These are phyloP conservation scores for Idaea straminata DNA, from an alignment of 2,888 invertebrate genomes.

Conservation along the genomic window DNA sequence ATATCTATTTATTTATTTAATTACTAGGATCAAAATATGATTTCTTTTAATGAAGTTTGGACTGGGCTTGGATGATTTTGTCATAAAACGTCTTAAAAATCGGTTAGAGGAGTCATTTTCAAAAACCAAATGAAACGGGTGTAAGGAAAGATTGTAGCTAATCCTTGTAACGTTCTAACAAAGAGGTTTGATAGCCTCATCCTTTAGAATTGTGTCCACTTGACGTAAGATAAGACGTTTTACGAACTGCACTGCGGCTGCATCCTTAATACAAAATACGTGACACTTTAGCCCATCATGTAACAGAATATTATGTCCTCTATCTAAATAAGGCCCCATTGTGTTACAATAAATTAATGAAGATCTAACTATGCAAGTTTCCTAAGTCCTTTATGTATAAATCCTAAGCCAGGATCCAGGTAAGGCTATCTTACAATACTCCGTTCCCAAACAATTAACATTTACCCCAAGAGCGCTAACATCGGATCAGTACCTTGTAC, in stretches of 20 bases:
- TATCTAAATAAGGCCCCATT: background rate
- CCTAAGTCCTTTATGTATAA: background rate
- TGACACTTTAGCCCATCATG: too few relatives aligned
- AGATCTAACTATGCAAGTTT: background rate
- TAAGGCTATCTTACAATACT: slow-evolving; percentile 22
- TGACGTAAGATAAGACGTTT: too few relatives aligned
- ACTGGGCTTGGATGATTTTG: too few relatives aligned
- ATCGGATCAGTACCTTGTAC: slow-evolving; percentile 7
- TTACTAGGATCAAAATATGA: background rate
- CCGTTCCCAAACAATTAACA: slow-evolving; percentile 32
- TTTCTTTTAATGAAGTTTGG: background rate
- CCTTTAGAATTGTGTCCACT: too few relatives aligned
- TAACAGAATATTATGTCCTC: background rate
- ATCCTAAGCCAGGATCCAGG: slow-evolving; percentile 2
- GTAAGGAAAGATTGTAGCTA: too few relatives aligned
- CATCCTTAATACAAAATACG: too few relatives aligned
- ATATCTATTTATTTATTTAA: background rate
- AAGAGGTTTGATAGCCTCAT: too few relatives aligned
- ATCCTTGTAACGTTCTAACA: too few relatives aligned
- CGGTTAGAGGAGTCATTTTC: too few relatives aligned
- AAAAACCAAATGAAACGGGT: too few relatives aligned
- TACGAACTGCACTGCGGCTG: too few relatives aligned
- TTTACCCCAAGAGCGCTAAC: slow-evolving; percentile 21
- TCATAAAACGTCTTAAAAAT: too few relatives aligned
- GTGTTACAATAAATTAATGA: background rate